These are phyloP conservation scores for Empidonax alnorum DNA, from an alignment of 2,113 vertebrate genomes.

Conservation along the genomic window DNA sequence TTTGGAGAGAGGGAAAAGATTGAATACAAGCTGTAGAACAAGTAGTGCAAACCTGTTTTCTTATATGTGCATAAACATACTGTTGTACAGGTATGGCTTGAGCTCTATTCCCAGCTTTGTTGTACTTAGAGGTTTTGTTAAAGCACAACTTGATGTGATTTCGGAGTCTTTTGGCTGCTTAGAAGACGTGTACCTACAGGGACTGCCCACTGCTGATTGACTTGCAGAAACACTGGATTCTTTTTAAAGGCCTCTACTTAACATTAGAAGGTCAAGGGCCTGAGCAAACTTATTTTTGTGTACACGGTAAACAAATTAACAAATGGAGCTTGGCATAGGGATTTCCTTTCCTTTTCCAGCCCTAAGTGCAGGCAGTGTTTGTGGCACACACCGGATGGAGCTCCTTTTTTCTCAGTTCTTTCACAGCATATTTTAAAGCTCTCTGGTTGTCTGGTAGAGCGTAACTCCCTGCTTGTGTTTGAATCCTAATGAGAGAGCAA, in stretches of 20 bases:
- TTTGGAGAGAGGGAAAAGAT: neutral
- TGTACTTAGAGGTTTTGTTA: neutral
- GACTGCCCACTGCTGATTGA: neutral
- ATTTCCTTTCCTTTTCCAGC: neutral
- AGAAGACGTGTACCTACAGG: fast-evolving
- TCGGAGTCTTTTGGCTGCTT: neutral
- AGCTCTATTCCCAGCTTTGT: fast-evolving
- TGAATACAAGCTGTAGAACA: neutral
- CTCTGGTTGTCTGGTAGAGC: neutral
- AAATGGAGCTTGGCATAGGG: slow-evolving; percentile 31
- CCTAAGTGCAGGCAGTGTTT: neutral
- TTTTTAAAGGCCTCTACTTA: neutral
- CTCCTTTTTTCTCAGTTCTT: neutral
- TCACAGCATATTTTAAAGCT: neutral
- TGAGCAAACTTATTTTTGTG: slow-evolving; percentile 40
- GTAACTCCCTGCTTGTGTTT: neutral
- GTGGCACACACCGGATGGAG: fast-evolving
- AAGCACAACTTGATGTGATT: neutral
- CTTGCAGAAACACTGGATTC: neutral
- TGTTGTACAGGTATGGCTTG: neutral
- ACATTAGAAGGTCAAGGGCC: slow-evolving; percentile 25
- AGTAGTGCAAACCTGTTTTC: neutral
- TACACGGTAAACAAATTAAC: slow-evolving; percentile 45
- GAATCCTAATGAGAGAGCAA: neutral
- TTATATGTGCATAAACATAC: neutral